These are phyloP conservation scores for Orthosia cruda DNA, from an alignment of 2,888 invertebrate species.

Conservation along the genomic window DNA sequence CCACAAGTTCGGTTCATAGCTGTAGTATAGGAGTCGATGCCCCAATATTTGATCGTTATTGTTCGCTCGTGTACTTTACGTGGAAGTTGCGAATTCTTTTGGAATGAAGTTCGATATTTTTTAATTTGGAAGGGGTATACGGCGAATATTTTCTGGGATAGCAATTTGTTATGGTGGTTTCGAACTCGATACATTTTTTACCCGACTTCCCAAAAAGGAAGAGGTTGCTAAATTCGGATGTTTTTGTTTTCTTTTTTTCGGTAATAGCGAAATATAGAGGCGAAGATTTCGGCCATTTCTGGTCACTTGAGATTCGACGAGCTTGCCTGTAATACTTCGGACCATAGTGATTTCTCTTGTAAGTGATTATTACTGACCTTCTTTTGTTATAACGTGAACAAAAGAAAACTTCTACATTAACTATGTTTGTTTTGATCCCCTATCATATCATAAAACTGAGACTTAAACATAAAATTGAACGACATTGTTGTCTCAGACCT, in stretches of 20 bases:
- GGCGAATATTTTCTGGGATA: background rate
- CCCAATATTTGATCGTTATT: conserved; percentile 49
- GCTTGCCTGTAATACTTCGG: conserved; percentile 46
- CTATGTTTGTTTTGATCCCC: conserved; percentile 51
- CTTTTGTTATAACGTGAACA: conserved; percentile 51
- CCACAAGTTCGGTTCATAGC: conserved; percentile 45
- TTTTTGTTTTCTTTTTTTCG: too few species aligned
- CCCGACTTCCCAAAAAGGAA: too few species aligned
- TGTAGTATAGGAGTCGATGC: conserved; percentile 29
- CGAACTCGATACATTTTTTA: background rate
- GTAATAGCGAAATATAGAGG: conserved; percentile 49
- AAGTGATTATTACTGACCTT: conserved; percentile 62
- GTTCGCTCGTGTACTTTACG: conserved; percentile 11
- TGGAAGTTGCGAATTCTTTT: background rate
- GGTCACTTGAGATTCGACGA: conserved; percentile 63
- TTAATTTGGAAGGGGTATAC: background rate
- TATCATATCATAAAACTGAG: conserved; percentile 22
- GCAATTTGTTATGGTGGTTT: background rate
- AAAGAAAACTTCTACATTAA: conserved; percentile 25
- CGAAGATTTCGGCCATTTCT: conserved; percentile 40
- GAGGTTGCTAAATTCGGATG: too few species aligned
- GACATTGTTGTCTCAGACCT: conserved; percentile 35
- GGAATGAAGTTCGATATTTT: conserved; percentile 17
- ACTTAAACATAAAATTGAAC: conserved; percentile 42
- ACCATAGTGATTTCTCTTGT: conserved; percentile 66